Evolutionary conservation across 2,797 vertebrate species (phyloP).

Genomic region (Micropoecilia bifurca): DNA sequence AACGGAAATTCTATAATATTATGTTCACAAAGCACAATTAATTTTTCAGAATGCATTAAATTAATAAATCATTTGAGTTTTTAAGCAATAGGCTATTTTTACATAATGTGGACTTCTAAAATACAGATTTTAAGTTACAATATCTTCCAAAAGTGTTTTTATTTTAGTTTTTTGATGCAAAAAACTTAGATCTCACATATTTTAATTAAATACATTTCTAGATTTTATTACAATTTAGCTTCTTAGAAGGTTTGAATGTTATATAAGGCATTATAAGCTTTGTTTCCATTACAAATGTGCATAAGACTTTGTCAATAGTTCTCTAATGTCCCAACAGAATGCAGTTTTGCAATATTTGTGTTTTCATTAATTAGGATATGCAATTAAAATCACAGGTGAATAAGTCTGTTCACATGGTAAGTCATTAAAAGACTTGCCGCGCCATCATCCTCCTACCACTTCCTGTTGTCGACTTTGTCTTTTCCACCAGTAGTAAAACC

Average conservation of each 20-base stretch:
- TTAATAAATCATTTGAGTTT: background rate
- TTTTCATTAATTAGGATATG: no score
- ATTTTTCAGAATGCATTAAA: background rate
- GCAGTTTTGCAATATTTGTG: no score
- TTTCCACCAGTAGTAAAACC: no score
- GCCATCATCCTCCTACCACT: no score
- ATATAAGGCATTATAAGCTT: no score
- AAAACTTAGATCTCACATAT: background rate
- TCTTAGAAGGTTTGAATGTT: background rate
- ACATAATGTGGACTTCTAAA: background rate
- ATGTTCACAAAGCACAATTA: background rate
- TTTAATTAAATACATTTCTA: background rate
- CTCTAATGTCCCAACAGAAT: no score
- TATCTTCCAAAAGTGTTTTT: background rate
- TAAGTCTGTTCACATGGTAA: no score
- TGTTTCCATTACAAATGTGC: no score
- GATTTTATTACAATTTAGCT: background rate
- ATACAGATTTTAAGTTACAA: background rate
- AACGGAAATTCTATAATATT: background rate
- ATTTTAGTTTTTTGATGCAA: background rate
- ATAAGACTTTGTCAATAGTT: no score
- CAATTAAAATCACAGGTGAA: background rate
- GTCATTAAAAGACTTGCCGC: no score
- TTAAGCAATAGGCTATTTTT: background rate
- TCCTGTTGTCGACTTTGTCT: no score